Conservation (phyloP, 2,888 invertebrate genomes). For the Pammene aurita region DNA sequence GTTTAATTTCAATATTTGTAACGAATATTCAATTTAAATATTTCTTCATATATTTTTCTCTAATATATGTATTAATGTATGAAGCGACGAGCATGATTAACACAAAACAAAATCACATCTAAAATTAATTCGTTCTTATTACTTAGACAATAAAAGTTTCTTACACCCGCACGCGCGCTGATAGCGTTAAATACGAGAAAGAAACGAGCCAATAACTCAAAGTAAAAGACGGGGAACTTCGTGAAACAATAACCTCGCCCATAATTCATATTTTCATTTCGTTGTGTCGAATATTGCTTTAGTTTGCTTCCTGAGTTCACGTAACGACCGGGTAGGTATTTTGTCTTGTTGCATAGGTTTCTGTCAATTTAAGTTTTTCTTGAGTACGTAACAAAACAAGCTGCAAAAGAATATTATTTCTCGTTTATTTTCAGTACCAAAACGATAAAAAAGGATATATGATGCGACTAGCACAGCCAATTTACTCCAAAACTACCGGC, state of each 20-base stretch:
- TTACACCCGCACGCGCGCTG: conserved; percentile 10
- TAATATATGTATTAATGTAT: too few relatives aligned
- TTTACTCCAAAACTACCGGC: too few relatives aligned
- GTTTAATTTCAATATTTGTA: too few relatives aligned
- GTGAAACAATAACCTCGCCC: conserved; percentile 62
- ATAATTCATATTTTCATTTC: conserved; percentile 61
- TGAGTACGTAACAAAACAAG: too few relatives aligned
- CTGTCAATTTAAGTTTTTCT: not conserved
- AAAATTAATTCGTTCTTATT: not conserved
- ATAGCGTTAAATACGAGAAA: conserved; percentile 52
- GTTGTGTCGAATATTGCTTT: conserved; percentile 52
- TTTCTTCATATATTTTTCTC: too few relatives aligned
- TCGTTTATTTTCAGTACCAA: too few relatives aligned
- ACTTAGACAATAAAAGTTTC: conserved; percentile 18
- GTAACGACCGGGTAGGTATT: conserved; percentile 22
- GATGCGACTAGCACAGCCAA: too few relatives aligned
- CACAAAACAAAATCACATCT: too few relatives aligned
- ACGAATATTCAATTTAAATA: too few relatives aligned
- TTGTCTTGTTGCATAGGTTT: conserved; percentile 1
- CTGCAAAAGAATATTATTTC: too few relatives aligned
- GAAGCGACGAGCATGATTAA: too few relatives aligned
- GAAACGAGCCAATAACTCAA: conserved; percentile 55
- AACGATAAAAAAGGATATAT: too few relatives aligned
- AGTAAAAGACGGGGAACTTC: conserved; percentile 56
- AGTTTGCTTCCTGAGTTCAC: conserved; percentile 29